Conservation (phyloP, 2,797 vertebrate genomes). For the Catharus ustulatus region DNA sequence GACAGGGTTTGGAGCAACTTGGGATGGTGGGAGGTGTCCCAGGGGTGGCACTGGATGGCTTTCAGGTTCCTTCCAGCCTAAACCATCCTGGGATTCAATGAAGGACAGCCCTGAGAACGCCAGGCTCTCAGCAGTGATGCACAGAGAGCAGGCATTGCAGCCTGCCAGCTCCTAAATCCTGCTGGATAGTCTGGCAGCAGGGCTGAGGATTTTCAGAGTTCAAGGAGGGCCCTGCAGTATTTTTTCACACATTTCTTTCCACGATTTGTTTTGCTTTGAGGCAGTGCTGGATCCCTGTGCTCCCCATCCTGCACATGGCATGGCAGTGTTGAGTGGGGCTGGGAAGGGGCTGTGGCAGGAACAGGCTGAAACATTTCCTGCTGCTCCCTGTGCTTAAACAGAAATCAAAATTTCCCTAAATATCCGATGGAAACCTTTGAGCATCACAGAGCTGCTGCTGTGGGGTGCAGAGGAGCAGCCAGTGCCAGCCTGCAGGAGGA, state of each 20-base stretch:
- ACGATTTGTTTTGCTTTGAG: background rate
- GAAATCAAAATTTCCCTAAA: too few relatives aligned
- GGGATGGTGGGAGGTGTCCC: accelerated
- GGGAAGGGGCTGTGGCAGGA: background rate
- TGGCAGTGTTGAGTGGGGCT: background rate
- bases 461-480: too few relatives aligned
- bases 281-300: background rate
- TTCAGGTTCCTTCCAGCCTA: background rate
- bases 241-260: accelerated
- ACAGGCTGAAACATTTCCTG: too few relatives aligned
- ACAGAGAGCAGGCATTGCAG: background rate
- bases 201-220: accelerated
- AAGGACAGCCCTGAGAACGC: accelerated
- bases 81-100: background rate
- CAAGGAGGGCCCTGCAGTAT: accelerated
- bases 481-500: too few relatives aligned
- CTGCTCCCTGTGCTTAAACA: too few relatives aligned
- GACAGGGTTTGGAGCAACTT: accelerated
- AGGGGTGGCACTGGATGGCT: background rate
- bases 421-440: too few relatives aligned
- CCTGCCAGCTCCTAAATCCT: background rate
- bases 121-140: background rate
- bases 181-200: background rate
- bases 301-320: accelerated
- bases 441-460: too few relatives aligned